Conservation (phyloP, 2,888 invertebrate genomes). For the Lissocephala sabroskyi region DNA sequence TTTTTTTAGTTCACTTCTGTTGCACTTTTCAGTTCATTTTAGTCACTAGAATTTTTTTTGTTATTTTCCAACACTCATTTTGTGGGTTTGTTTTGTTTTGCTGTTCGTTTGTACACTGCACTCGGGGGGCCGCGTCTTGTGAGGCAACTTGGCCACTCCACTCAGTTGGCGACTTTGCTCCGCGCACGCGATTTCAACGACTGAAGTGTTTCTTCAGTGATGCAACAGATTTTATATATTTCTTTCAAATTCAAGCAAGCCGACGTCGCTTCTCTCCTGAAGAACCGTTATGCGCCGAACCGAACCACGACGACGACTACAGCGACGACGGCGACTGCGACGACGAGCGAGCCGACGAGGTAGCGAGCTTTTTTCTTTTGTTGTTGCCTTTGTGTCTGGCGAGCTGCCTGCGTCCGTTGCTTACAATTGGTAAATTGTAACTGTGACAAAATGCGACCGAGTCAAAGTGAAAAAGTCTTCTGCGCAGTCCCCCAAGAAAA, state of each 20-base stretch:
- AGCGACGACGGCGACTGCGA: slow-evolving; percentile 10
- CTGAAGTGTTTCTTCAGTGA: slow-evolving; percentile 73
- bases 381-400: slow-evolving; percentile 16
- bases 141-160: slow-evolving; percentile 1
- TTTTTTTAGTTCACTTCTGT: slow-evolving; percentile 5
- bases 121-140: neutral
- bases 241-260: slow-evolving; percentile 49
- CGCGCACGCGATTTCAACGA: slow-evolving; percentile 70
- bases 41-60: slow-evolving; percentile 24
- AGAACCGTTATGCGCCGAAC: slow-evolving; percentile 43
- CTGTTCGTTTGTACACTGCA: slow-evolving; percentile 6
- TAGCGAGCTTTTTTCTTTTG: slow-evolving; percentile 33
- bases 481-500: slow-evolving; percentile 51
- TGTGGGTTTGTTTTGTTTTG: slow-evolving; percentile 14
- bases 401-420: slow-evolving; percentile 59
- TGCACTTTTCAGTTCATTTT: slow-evolving; percentile 7
- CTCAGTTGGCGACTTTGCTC: slow-evolving; percentile 50
- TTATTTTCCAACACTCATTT: too few relatives aligned
- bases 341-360: slow-evolving; percentile 7
- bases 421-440: slow-evolving; percentile 71
- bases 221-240: slow-evolving; percentile 73
- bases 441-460: slow-evolving; percentile 56
- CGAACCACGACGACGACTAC: slow-evolving; percentile 3
- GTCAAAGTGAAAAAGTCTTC: slow-evolving; percentile 52
- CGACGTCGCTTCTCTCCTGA: slow-evolving; percentile 44